Conservation (phyloP, 2,797 vertebrate species). For the Anomalospiza imberbis region DNA sequence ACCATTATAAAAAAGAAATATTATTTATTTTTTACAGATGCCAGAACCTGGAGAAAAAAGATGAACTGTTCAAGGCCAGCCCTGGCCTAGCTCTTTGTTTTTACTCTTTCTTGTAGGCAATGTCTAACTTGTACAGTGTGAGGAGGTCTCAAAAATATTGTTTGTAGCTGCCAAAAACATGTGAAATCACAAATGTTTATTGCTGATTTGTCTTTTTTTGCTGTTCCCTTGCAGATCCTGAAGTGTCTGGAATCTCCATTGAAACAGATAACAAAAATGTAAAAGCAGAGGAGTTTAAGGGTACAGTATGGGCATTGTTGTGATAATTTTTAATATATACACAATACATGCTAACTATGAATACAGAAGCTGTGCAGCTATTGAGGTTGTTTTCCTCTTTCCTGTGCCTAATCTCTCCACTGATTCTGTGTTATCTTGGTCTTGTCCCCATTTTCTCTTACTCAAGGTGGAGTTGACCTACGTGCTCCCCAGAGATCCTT, state of each 20-base stretch:
- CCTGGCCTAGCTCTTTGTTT: not conserved
- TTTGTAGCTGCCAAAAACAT: not conserved
- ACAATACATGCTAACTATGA: not conserved
- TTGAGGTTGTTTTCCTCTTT: not conserved
- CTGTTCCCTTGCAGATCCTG: constrained; percentile 66
- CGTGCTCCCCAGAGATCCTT: not conserved
- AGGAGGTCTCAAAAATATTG: not conserved
- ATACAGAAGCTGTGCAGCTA: not conserved
- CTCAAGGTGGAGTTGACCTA: not conserved
- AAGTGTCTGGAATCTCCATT: constrained; percentile 66
- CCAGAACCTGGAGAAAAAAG: not conserved
- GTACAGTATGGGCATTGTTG: constrained; percentile 59
- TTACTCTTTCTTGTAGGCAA: not conserved
- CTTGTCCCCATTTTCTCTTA: not conserved
- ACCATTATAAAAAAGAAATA: not conserved
- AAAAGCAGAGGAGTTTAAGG: constrained; percentile 75
- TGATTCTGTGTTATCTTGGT: not conserved
- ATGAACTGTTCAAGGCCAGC: not conserved
- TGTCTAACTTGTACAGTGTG: not conserved
- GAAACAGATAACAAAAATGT: constrained; percentile 67
- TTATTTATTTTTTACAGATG: not conserved
- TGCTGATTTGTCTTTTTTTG: constrained; percentile 21
- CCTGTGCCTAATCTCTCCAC: not conserved
- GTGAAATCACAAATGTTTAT: not conserved
- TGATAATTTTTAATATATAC: not conserved